Percentiles rank a stretch among this genome's conserved stretches.
phyloP scores from a whole-genome alignment of 2,113 vertebrate species.

The Notothenia coriiceps region DNA sequence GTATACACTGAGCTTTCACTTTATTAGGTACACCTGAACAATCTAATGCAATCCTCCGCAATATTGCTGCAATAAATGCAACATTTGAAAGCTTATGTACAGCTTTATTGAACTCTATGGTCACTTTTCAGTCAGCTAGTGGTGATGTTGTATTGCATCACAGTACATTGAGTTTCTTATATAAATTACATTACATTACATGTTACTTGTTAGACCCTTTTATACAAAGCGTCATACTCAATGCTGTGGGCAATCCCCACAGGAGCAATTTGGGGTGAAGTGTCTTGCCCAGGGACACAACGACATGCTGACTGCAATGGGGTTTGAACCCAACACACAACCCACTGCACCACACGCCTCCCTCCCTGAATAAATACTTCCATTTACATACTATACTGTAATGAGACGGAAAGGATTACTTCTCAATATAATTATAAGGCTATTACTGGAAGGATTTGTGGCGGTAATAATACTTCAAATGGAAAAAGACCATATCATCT shows the following conservation, averaged over 20 bases:
- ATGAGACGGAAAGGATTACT: not conserved
- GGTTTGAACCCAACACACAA: no score
- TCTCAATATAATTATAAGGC: not conserved
- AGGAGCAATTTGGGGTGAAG: no score
- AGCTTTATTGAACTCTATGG: constrained; percentile 14
- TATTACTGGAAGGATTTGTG: not conserved
- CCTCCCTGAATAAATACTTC: not conserved
- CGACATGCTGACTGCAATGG: no score
- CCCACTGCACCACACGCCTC: no score
- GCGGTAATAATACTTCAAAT: not conserved
- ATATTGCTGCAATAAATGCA: constrained; percentile 45
- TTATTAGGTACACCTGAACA: constrained; percentile 52
- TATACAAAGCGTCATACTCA: no score
- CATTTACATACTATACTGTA: not conserved
- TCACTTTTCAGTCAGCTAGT: constrained; percentile 9
- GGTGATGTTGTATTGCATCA: not conserved
- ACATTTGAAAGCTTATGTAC: constrained; percentile 8
- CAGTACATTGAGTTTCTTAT: not conserved
- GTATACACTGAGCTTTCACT: constrained; percentile 38
- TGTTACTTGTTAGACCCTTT: no score
- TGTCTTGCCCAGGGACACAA: no score
- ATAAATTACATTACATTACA: not conserved
- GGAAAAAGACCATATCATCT: not conserved
- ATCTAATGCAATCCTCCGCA: constrained; percentile 42
- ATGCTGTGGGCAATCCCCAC: no score